A percentile compares a stretch with the other conserved stretches of the same genome.
Evolutionary conservation across 2,797 vertebrate genomes (phyloP).

Genomic region (Acanthis flammea): DNA sequence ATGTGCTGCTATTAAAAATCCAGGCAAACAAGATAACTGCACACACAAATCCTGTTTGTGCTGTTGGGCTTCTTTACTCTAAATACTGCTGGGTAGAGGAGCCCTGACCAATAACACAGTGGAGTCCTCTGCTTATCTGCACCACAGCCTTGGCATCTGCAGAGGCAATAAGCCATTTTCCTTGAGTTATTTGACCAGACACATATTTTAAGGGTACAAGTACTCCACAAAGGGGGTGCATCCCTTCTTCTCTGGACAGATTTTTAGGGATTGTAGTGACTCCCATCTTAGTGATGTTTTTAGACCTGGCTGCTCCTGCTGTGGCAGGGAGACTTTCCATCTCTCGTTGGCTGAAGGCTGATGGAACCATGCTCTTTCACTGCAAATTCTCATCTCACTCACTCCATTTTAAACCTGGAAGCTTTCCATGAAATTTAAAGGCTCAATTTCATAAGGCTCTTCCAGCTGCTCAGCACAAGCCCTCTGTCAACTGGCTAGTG

Average conservation of each 20-base stretch:
- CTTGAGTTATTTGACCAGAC: neutral
- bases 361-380: rapidly evolving
- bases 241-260: neutral
- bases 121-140: neutral
- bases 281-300: neutral
- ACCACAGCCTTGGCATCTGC: neutral
- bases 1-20: conserved; percentile 13
- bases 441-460: neutral
- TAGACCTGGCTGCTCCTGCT: neutral
- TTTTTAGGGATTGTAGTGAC: neutral
- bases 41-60: conserved; percentile 10
- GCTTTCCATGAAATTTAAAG: neutral
- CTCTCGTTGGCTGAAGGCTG: neutral
- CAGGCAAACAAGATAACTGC: conserved; percentile 21
- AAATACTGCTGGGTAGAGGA: neutral
- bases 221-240: neutral
- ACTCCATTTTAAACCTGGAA: conserved; percentile 12
- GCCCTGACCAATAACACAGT: neutral
- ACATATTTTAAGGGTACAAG: neutral
- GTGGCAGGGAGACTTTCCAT: neutral
- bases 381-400: neutral
- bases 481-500: neutral
- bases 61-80: neutral
- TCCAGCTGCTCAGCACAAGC: neutral
- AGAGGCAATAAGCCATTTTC: neutral